Base-by-base conservation (phyloP, 53 echinoderm and acorn worm genomes). In the Astropecten irregularis region DNA sequence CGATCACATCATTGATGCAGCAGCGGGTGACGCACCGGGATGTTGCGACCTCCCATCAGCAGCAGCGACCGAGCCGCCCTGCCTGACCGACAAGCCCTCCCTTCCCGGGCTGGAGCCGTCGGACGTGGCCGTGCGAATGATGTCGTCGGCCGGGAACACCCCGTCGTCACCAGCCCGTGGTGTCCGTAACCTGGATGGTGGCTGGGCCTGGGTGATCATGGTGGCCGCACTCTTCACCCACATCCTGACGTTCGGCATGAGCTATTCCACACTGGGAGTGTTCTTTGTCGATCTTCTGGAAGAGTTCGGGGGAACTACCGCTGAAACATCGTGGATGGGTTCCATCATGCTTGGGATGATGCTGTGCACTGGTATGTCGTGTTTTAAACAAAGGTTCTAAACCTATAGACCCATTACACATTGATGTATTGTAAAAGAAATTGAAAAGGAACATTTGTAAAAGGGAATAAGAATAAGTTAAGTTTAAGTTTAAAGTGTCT, bases 141-240 rank as follows among this genome's bases (percentile, higher is more conserved):
- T n/a, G n/a, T n/a, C n/a, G n/a, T n/a, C n/a, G n/a, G n/a, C n/a
- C n/a, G n/a, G n/a, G n/a, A n/a, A n/a, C n/a, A n/a, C n/a, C n/a
- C n/a, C n/a, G n/a, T n/a, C n/a, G n/a, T n/a, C n/a, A n/a, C n/a
- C n/a, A n/a, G n/a, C n/a, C n/a, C n/a, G n/a, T n/a, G n/a, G n/a
- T n/a, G n/a, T n/a, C n/a, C n/a, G 28, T 13, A 79, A 95, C 57
- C 93, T 95, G 29, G 95, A 95, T 64, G 56, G 83, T 40, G 91
- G 95, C 9, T 95, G 95, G 95, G 95, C 95, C 51, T 95, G 95
- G 95, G 61, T 95, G 9, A 77, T 95, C 48, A 93, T 95, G 88
- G 38, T 88, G 4, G 90, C 95, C 55, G 93, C 95, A 35, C 79
- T 95, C 28, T 67, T 95, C 36, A 95, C 95, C 4, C 95, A 95